Percentiles rank a stretch among this genome's conserved stretches.
Evolutionary conservation across 2,797 vertebrate species (phyloP).

Genomic region (Monodelphis domestica): DNA sequence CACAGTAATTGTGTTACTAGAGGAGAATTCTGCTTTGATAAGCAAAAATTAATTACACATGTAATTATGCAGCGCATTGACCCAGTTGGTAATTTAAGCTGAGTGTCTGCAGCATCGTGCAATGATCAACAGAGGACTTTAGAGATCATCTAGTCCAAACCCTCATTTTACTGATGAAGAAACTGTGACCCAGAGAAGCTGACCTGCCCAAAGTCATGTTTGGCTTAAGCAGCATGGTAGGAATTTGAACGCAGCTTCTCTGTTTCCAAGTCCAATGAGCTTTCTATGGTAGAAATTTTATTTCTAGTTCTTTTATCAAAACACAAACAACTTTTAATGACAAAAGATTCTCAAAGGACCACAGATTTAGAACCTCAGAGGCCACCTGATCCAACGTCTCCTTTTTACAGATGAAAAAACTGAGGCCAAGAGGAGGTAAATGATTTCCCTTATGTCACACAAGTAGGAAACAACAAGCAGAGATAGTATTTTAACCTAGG

Average conservation of each 20-base stretch:
- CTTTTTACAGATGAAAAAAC: neutral
- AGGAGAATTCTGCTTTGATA: conserved; percentile 44
- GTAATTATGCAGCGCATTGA: conserved; percentile 2
- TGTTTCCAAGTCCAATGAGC: neutral
- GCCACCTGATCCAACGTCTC: neutral
- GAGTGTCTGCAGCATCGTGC: neutral
- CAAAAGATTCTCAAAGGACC: neutral
- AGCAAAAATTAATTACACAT: neutral
- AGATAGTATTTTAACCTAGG: neutral
- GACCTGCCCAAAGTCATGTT: neutral
- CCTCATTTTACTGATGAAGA: conserved; percentile 13
- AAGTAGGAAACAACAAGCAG: neutral
- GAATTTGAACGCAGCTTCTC: neutral
- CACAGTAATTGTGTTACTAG: neutral
- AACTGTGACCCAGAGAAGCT: neutral
- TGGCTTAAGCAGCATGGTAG: neutral
- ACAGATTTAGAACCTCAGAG: neutral
- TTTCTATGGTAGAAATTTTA: neutral
- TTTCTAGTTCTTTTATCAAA: conserved; percentile 59
- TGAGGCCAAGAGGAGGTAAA: neutral
- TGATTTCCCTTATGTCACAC: neutral
- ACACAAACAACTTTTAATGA: neutral
- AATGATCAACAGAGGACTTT: conserved; percentile 13
- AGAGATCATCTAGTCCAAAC: neutral
- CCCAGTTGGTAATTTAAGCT: conserved; percentile 38